Conservation (phyloP, 30 jellyfish, hydroid and myxozoan genomes). For the Calvadosia cruxmelitensis region DNA sequence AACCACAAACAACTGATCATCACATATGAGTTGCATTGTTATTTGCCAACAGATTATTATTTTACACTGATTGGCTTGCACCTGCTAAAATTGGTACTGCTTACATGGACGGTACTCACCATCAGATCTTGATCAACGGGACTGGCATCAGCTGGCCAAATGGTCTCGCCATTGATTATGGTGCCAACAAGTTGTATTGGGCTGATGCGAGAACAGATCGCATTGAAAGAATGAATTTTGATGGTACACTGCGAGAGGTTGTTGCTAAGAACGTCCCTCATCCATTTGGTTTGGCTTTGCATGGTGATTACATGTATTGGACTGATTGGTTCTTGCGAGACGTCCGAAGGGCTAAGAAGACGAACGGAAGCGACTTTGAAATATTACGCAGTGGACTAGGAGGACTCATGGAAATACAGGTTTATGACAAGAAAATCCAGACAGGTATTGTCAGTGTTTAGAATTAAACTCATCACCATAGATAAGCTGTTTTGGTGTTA, state of each 20-base stretch:
- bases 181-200: conserved; percentile 52
- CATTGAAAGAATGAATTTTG: conserved; percentile 59
- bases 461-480: no score
- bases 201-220: conserved; percentile 81
- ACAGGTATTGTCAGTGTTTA: conserved; percentile 24
- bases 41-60: conserved; percentile 63
- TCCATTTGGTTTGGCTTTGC: conserved; percentile 79
- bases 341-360: conserved; percentile 37
- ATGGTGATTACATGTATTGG: conserved; percentile 46
- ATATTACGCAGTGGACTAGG: conserved; percentile 45
- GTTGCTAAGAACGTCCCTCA: conserved; percentile 44
- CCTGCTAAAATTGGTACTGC: conserved; percentile 90
- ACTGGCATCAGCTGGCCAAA: conserved; percentile 79
- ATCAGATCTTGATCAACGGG: conserved; percentile 41
- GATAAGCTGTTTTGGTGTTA: neutral
- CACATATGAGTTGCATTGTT: no score
- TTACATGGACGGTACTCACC: conserved; percentile 80
- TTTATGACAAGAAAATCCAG: conserved; percentile 52
- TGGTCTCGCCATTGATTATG: conserved; percentile 73
- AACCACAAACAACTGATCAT: no score
- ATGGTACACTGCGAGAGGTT: conserved; percentile 51
- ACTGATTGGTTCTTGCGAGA: conserved; percentile 77
- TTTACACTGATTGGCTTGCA: conserved; percentile 87
- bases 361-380: conserved; percentile 15
- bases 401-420: conserved; percentile 88